Conservation (phyloP, 2,888 invertebrate species). For the Ptychoptera albimana region DNA sequence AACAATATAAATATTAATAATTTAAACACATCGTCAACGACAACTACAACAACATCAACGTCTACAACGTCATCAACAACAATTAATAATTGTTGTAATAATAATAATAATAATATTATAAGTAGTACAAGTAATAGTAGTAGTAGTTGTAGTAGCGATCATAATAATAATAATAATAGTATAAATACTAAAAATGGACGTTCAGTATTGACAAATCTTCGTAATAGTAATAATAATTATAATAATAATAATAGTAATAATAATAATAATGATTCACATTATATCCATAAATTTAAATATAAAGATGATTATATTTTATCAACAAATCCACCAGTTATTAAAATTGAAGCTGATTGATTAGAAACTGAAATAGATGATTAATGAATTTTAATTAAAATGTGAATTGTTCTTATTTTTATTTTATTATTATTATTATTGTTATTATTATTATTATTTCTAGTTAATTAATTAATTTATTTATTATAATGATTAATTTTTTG, state of each 20-base stretch:
- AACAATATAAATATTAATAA: constrained; percentile 11
- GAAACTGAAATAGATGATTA: no score
- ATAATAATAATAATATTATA: neutral
- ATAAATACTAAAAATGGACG: neutral
- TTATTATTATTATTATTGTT: no score
- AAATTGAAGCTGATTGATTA: no score
- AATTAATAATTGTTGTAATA: constrained; percentile 1
- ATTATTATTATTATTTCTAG: no score
- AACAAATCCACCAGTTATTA: no score
- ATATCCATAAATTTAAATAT: neutral
- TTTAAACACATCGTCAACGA: constrained; percentile 1
- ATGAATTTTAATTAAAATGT: no score
- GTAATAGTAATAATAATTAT: no score
- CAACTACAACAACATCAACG: neutral
- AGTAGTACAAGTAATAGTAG: neutral
- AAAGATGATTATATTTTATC: no score
- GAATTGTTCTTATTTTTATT: no score
- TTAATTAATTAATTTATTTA: no score
- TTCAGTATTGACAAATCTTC: neutral
- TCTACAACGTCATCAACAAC: neutral
- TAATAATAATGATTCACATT: neutral
- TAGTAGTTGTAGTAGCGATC: neutral
- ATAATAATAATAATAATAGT: constrained; percentile 1
- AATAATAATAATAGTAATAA: no score
- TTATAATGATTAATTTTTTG: no score